Evolutionary conservation across 2,888 invertebrate genomes (phyloP).

Genomic region (Ormia ochracea): DNA sequence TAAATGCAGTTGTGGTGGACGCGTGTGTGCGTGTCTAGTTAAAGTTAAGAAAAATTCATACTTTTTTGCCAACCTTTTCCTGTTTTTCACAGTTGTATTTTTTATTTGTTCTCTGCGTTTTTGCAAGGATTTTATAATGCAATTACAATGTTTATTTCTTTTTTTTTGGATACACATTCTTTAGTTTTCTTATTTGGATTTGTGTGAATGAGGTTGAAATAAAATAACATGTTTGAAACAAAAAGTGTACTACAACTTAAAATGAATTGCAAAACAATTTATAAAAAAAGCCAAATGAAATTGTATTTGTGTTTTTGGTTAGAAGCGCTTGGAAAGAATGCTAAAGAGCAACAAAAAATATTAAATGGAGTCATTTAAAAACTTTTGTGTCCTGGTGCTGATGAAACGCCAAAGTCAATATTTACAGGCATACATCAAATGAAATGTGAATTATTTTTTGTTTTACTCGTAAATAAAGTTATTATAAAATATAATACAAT

Average conservation of each 20-base stretch:
- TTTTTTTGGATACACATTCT: not conserved
- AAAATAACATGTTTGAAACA: constrained; percentile 34
- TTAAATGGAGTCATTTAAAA: constrained; percentile 5
- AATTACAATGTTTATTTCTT: constrained; percentile 52
- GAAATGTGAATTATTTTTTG: no score
- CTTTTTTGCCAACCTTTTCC: constrained; percentile 1
- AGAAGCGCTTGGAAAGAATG: not conserved
- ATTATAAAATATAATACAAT: not conserved
- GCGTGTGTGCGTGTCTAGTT: not conserved
- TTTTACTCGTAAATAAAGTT: no score
- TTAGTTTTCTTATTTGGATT: not conserved
- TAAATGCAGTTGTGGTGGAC: no score
- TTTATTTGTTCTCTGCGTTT: not conserved
- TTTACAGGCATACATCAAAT: not conserved
- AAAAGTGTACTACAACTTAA: not conserved
- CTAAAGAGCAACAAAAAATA: not conserved
- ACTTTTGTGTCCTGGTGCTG: not conserved
- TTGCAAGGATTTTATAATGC: constrained; percentile 46
- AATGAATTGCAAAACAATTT: constrained; percentile 8
- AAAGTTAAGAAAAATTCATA: constrained; percentile 6
- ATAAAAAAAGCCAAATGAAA: constrained; percentile 6
- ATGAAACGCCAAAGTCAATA: not conserved
- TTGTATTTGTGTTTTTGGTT: constrained; percentile 2
- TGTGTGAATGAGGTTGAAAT: constrained; percentile 22
- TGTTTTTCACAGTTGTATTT: not conserved